phyloP scores from a whole-genome alignment of 2,888 invertebrate species.

The Tyria jacobaeae region DNA sequence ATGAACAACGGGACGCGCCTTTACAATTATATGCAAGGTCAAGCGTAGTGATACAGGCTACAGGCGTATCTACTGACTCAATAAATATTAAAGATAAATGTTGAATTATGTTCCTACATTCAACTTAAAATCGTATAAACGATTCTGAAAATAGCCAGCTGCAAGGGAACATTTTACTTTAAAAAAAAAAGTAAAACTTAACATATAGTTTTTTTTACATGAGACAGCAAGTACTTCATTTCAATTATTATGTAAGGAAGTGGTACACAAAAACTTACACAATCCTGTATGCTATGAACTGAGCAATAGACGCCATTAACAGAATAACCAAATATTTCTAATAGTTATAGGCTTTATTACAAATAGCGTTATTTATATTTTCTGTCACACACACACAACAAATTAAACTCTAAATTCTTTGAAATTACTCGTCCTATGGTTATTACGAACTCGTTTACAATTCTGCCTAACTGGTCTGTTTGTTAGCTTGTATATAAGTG shows the following conservation, averaged over 20 bases:
- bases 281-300: background rate
- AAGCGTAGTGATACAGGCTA: conserved; percentile 30
- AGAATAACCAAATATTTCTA: conserved; percentile 43
- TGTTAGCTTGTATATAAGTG: conserved; percentile 33
- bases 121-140: background rate
- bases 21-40: conserved; percentile 46
- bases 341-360: conserved; percentile 52
- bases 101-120: background rate
- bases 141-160: background rate
- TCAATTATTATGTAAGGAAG: background rate
- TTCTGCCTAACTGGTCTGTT: conserved; percentile 24
- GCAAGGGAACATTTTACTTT: background rate
- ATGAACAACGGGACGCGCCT: conserved; percentile 61
- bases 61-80: conserved; percentile 20
- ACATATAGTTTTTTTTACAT: background rate
- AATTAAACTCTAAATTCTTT: conserved; percentile 11
- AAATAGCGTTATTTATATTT: conserved; percentile 51
- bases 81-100: background rate
- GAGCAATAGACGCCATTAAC: background rate
- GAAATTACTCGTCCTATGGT: conserved; percentile 5
- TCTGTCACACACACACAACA: conserved; percentile 27
- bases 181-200: background rate
- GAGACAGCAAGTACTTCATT: background rate
- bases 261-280: background rate
- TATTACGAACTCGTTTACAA: conserved; percentile 24